These are phyloP conservation scores for Pseudochirops cupreus DNA, from an alignment of 2,797 vertebrate genomes.

Conservation along the genomic window DNA sequence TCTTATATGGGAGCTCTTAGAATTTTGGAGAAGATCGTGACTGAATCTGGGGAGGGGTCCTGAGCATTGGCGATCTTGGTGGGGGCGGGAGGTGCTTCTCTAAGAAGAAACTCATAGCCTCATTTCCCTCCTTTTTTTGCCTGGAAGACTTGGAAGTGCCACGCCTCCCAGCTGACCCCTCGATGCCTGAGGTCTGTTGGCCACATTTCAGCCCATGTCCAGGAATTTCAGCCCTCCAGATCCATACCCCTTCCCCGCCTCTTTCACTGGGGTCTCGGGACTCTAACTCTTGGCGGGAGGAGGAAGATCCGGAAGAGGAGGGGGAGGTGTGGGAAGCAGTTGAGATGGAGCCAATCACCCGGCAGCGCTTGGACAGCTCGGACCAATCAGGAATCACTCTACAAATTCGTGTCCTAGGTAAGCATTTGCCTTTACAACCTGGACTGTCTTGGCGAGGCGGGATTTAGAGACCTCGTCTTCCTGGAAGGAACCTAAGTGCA, in stretches of 20 bases:
- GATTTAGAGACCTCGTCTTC: not conserved
- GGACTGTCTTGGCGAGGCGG: not conserved
- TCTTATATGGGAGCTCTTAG: not conserved
- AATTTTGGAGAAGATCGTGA: not conserved
- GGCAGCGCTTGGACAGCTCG: conserved; percentile 51
- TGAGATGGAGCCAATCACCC: conserved; percentile 50
- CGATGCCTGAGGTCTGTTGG: conserved; percentile 2
- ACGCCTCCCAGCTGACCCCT: conserved; percentile 18
- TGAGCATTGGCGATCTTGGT: not conserved
- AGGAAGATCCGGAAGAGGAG: conserved; percentile 37
- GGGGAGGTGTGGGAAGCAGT: not conserved
- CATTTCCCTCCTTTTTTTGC: conserved; percentile 19
- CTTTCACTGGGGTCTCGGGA: conserved; percentile 19
- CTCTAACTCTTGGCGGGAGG: conserved; percentile 48
- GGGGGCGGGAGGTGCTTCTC: not conserved
- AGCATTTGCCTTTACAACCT: conserved; percentile 9
- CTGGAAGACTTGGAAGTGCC: conserved; percentile 46
- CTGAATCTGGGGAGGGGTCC: not conserved
- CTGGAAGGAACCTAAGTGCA: not conserved
- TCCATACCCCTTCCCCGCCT: conserved; percentile 18
- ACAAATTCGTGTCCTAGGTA: conserved; percentile 72
- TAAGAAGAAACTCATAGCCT: conserved; percentile 30
- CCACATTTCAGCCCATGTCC: conserved; percentile 35
- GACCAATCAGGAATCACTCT: conserved; percentile 64
- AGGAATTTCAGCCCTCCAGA: conserved; percentile 39